Base-by-base conservation (phyloP, 2,113 vertebrate genomes). In the Crotalus viridis region DNA sequence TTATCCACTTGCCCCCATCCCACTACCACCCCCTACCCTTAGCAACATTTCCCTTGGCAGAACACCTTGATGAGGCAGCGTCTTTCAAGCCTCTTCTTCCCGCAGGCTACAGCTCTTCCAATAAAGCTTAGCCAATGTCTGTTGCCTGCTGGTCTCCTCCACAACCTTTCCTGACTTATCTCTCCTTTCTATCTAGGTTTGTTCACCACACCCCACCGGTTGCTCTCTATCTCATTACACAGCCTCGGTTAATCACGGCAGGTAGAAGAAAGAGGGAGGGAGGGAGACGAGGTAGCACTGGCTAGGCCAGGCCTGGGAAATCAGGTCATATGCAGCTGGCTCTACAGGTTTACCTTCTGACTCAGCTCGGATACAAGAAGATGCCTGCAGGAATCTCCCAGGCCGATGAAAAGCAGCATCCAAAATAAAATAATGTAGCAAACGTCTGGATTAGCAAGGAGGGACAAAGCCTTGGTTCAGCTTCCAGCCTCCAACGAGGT, bases 321-420 rank as follows among this genome's bases (percentile, higher is more conserved):
- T 95, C 94, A 91, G 96, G 96, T 96, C 0, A 0, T 24, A 64
- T 21, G 0, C 94, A 94, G 96, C 97, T 33, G 0, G 97, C 95
- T 97, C 92, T 94, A 64, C 97, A 56, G 94, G 92, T 95, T 96
- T 91, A 52, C 2, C 59, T 0, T 90, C 0, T 97, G 96, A 97
- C 93, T 97, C 96, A 97, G 94, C 93, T 1, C 5, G 89, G 96
- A 95, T 43, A 92, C 94, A 93, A 96, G 93, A 43, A n/a, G 0
- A 85, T 88, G 95, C 95, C 95, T 89, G 28, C 6, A 94, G 95
- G 61, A 95, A 92, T 91, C 19, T 89, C 87, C 93, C n/a, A 26
- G 39, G 88, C 7, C 89, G 93, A 0, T 55, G 48, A 90, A 52
- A 92, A 81, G 93, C 96, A 92, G 96, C 93, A 89, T 94, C 93